Conservation (phyloP, 2,113 vertebrate species). For the Cyanoderma ruficeps region DNA sequence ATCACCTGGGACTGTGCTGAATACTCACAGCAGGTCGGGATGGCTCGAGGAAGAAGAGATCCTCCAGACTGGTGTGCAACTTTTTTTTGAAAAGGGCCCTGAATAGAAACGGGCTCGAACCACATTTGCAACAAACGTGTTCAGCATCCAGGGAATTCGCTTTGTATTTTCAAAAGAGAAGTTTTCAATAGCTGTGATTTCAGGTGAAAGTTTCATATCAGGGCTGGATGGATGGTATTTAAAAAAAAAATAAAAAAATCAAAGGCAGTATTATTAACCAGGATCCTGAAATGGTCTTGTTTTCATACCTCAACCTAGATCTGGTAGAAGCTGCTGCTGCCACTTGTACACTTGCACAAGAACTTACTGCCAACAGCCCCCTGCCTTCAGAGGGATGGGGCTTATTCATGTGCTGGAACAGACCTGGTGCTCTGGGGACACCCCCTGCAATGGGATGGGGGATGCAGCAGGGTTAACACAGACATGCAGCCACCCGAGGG, state of each 20-base stretch:
- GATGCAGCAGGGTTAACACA: fast-evolving
- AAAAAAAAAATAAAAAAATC: not conserved
- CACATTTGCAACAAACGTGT: not conserved
- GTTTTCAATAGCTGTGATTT: not conserved
- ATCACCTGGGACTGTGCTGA: not conserved
- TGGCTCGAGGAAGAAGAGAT: not conserved
- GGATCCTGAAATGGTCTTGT: not conserved
- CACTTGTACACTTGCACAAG: not conserved
- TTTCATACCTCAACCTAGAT: not conserved
- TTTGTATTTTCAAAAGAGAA: not conserved
- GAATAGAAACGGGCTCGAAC: fast-evolving
- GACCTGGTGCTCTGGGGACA: not conserved
- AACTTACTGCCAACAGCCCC: not conserved
- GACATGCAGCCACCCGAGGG: not conserved
- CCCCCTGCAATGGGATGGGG: fast-evolving
- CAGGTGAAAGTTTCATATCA: not conserved
- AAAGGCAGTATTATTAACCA: not conserved
- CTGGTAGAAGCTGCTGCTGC: not conserved
- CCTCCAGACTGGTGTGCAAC: not conserved
- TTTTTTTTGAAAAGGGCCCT: not conserved
- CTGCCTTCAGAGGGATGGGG: not conserved
- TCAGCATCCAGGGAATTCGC: not conserved
- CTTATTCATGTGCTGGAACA: fast-evolving
- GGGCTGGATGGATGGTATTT: not conserved
- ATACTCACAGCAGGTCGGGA: not conserved